phyloP scores from a whole-genome alignment of 2,113 vertebrate genomes.

The Amblyopsis rosae region DNA sequence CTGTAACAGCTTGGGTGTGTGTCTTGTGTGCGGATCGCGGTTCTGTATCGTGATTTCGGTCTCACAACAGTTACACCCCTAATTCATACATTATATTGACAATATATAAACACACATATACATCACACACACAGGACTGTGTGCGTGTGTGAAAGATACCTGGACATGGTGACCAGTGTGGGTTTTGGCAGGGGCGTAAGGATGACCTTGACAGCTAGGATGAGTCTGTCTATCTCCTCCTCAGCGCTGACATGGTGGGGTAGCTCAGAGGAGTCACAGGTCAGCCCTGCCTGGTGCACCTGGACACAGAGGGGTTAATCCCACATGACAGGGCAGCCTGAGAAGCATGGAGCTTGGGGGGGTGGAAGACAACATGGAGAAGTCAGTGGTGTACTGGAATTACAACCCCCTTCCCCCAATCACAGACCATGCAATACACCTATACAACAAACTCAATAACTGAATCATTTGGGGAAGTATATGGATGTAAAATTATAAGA shows the following conservation, averaged over 20 bases:
- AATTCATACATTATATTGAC: no score
- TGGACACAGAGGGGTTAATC: constrained; percentile 43
- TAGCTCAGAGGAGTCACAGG: constrained; percentile 91
- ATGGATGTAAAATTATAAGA: no score
- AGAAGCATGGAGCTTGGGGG: not conserved
- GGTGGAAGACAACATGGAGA: not conserved
- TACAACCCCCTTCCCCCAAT: no score
- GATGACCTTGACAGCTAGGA: constrained; percentile 75
- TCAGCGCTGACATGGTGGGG: constrained; percentile 92
- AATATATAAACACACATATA: constrained; percentile 1
- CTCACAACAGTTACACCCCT: no score
- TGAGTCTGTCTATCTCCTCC: constrained; percentile 82
- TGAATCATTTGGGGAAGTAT: no score
- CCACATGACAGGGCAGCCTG: not conserved
- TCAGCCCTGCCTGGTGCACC: constrained; percentile 96
- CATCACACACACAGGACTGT: not conserved
- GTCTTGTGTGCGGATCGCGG: no score
- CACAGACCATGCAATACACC: no score
- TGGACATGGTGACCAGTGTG: constrained; percentile 88
- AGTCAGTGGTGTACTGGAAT: no score
- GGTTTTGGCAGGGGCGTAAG: constrained; percentile 84
- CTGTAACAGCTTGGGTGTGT: no score
- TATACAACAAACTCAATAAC: no score
- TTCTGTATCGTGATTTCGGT: no score
- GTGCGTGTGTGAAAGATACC: constrained; percentile 66